phyloP scores from a whole-genome alignment of 2,113 vertebrate species.

The Puntigrus tetrazona region DNA sequence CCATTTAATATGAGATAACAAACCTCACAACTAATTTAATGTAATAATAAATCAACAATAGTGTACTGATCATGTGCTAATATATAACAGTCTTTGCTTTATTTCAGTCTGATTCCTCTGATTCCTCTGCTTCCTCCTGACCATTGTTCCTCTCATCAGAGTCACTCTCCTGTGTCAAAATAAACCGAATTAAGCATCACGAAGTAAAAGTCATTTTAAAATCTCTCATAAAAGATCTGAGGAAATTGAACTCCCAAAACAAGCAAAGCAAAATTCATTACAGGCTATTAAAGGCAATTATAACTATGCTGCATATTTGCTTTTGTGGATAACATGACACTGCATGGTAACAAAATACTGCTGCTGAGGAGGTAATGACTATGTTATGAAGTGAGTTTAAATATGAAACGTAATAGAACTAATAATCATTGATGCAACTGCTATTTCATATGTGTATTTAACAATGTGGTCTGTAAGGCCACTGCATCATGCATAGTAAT shows the following conservation, averaged over 20 bases:
- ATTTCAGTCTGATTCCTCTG: slow-evolving; percentile 68
- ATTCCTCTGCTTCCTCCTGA: slow-evolving; percentile 56
- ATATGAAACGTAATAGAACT: neutral
- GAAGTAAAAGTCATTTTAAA: slow-evolving; percentile 19
- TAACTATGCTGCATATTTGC: neutral
- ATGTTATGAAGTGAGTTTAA: neutral
- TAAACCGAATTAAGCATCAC: slow-evolving; percentile 24
- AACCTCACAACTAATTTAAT: neutral
- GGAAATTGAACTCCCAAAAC: neutral
- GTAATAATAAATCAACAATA: neutral
- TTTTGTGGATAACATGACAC: neutral
- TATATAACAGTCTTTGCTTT: neutral
- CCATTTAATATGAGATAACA: neutral
- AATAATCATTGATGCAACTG: neutral
- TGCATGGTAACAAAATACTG: neutral
- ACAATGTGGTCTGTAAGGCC: neutral
- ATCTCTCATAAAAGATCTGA: neutral
- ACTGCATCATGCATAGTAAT: neutral
- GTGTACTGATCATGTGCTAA: neutral
- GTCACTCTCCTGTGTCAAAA: slow-evolving; percentile 60
- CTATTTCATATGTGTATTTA: neutral
- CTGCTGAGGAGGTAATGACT: neutral
- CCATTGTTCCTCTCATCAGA: slow-evolving; percentile 56
- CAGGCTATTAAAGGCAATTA: neutral
- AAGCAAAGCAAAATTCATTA: neutral